Percentiles rank a stretch among this genome's conserved stretches.
Evolutionary conservation across 1,140 invertebrate species (phyloP).

Genomic region (Anagrus nilaparvatae): DNA sequence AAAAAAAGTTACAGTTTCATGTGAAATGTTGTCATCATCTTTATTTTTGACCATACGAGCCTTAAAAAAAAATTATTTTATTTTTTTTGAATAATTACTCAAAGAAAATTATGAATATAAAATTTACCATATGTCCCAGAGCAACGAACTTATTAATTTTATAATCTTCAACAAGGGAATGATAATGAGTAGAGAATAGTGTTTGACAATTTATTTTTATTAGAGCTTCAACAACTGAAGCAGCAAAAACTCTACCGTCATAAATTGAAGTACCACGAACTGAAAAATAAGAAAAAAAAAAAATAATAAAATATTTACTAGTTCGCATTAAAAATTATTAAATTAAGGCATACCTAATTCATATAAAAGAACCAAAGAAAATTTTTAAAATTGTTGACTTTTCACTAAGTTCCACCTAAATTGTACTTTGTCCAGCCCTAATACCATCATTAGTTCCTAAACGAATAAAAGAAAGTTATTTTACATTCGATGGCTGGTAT

Average conservation of each 20-base stretch:
- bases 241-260: slow-evolving; percentile 92
- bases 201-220: slow-evolving; percentile 64
- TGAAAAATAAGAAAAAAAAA: slow-evolving; percentile 32
- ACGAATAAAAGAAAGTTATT: slow-evolving; percentile 79
- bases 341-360: slow-evolving; percentile 70
- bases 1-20: slow-evolving; percentile 90
- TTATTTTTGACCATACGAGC: slow-evolving; percentile 90
- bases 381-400: slow-evolving; percentile 71
- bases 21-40: slow-evolving; percentile 57
- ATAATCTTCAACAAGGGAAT: slow-evolving; percentile 81
- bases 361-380: slow-evolving; percentile 89
- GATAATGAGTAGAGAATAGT: slow-evolving; percentile 95
- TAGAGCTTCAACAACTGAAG: slow-evolving; percentile 72
- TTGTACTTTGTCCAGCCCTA: slow-evolving; percentile 85
- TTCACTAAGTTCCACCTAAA: slow-evolving; percentile 89
- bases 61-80: slow-evolving; percentile 42
- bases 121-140: slow-evolving; percentile 80
- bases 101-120: neutral
- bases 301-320: too few species aligned
- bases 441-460: slow-evolving; percentile 90
- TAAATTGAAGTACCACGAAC: slow-evolving; percentile 87
- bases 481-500: slow-evolving; percentile 73
- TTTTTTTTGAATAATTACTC: neutral
- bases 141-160: slow-evolving; percentile 55
- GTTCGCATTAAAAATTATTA: too few species aligned